Conservation (phyloP, 2,888 invertebrate species). For the Scaptodrosophila latifasciaeformis region DNA sequence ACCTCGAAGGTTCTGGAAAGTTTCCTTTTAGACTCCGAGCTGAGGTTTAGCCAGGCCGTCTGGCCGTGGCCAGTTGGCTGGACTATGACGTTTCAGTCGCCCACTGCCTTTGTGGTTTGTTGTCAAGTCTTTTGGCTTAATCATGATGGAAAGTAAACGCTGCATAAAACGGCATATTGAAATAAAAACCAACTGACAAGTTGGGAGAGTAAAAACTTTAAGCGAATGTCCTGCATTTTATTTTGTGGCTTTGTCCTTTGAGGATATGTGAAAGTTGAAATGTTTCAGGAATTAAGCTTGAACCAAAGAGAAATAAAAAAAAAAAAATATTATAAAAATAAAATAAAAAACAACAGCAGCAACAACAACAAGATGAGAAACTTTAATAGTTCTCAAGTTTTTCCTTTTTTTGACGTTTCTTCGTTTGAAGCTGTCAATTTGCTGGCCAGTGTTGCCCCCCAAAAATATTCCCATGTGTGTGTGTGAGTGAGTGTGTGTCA, state of each 20-base stretch:
- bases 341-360: constrained; percentile 17
- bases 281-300: constrained; percentile 68
- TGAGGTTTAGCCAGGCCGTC: too few relatives aligned
- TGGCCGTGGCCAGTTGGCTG: constrained; percentile 30
- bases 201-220: constrained; percentile 51
- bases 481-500: constrained; percentile 6
- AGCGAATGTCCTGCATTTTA: constrained; percentile 71
- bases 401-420: constrained; percentile 46
- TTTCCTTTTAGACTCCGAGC: too few relatives aligned
- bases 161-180: constrained; percentile 39
- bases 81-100: constrained; percentile 8
- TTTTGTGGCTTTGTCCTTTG: constrained; percentile 64
- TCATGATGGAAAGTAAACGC: constrained; percentile 65
- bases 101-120: constrained; percentile 49
- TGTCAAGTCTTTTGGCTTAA: constrained; percentile 59
- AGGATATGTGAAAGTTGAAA: constrained; percentile 71
- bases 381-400: constrained; percentile 63
- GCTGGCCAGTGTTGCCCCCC: constrained; percentile 33
- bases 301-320: constrained; percentile 30
- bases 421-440: constrained; percentile 57
- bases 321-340: constrained; percentile 17
- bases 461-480: constrained; percentile 9
- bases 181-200: constrained; percentile 30
- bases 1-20: not conserved
- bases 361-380: constrained; percentile 38